These are phyloP conservation scores for Stegodyphus mimosarum DNA, from an alignment of 1,140 invertebrate genomes.

Conservation along the genomic window DNA sequence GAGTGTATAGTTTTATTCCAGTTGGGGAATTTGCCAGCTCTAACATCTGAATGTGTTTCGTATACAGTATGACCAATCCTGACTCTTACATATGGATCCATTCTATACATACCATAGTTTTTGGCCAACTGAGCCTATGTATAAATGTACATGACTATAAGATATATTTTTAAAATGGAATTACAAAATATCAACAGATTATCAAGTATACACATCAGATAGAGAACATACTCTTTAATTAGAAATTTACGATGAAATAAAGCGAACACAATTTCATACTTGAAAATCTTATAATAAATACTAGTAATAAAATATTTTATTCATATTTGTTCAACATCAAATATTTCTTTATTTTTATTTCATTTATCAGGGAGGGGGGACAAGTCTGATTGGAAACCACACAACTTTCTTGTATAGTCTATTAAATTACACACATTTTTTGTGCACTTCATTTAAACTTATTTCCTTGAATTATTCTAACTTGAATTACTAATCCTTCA, in stretches of 20 bases:
- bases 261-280: slow-evolving; percentile 59
- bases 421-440: too few species aligned
- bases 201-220: background rate
- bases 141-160: slow-evolving; percentile 36
- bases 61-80: slow-evolving; percentile 92
- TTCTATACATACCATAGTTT: slow-evolving; percentile 95
- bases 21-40: slow-evolving; percentile 91
- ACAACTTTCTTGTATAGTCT: too few species aligned
- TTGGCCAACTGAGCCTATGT: slow-evolving; percentile 86
- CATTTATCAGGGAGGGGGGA: too few species aligned
- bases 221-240: background rate
- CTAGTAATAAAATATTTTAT: too few species aligned
- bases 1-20: slow-evolving; percentile 95
- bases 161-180: slow-evolving; percentile 30
- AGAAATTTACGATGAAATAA: slow-evolving; percentile 35
- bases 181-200: background rate
- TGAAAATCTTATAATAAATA: too few species aligned
- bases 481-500: too few species aligned
- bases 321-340: too few species aligned
- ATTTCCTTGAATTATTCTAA: too few species aligned
- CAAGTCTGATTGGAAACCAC: too few species aligned
- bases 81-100: slow-evolving; percentile 94
- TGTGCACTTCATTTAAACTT: too few species aligned
- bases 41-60: slow-evolving; percentile 93
- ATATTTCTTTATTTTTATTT: too few species aligned